Conservation (phyloP, 2,888 invertebrate species). For the Agriopis aurantiaria region DNA sequence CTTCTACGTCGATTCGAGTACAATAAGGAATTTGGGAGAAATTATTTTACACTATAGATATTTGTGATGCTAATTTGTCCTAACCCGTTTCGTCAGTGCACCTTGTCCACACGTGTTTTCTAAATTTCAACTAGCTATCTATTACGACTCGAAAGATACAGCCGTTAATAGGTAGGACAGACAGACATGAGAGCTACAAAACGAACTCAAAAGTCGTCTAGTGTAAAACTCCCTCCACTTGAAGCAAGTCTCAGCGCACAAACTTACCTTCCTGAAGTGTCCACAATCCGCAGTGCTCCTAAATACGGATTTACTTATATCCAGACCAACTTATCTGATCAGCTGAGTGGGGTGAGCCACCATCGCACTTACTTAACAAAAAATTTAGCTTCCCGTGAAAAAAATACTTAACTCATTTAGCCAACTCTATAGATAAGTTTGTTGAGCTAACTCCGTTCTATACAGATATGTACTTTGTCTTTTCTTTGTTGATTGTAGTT, state of each 20-base stretch:
- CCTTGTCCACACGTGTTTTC: too few relatives aligned
- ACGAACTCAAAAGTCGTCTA: conserved; percentile 44
- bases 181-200: too few relatives aligned
- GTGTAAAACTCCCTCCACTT: conserved; percentile 56
- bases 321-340: neutral
- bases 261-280: conserved; percentile 72
- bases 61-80: too few relatives aligned
- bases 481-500: conserved; percentile 43
- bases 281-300: conserved; percentile 63
- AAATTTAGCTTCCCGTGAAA: too few relatives aligned
- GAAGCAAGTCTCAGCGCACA: conserved; percentile 51
- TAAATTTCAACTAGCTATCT: too few relatives aligned
- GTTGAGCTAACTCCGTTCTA: conserved; percentile 47
- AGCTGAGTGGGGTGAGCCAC: neutral
- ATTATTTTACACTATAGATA: too few relatives aligned
- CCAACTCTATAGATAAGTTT: neutral
- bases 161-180: too few relatives aligned
- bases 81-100: too few relatives aligned
- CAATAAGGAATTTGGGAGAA: too few relatives aligned
- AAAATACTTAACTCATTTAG: neutral
- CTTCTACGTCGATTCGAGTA: too few relatives aligned
- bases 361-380: neutral
- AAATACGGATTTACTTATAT: conserved; percentile 80
- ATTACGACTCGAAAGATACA: too few relatives aligned
- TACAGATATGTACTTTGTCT: conserved; percentile 43